Evolutionary conservation across 2,888 invertebrate genomes (phyloP).

Genomic region (Tachina grossa): DNA sequence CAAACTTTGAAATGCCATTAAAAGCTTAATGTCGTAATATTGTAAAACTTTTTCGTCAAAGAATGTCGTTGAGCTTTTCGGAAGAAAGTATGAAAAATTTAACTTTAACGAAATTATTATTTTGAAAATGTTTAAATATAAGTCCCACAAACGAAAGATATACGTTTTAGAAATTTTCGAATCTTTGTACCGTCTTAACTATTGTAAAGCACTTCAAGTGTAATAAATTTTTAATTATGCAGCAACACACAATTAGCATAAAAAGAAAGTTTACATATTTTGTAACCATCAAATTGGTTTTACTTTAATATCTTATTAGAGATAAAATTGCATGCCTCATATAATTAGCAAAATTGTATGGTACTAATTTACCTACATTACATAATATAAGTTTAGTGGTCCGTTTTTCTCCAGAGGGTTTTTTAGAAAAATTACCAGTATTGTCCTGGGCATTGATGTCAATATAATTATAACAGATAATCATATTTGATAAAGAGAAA

Average conservation of each 20-base stretch:
- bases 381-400: conserved; percentile 2
- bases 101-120: neutral
- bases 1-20: conserved; percentile 6
- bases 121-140: neutral
- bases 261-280: too few species aligned
- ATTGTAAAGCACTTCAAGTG: too few species aligned
- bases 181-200: too few species aligned
- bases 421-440: neutral
- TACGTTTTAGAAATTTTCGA: too few species aligned
- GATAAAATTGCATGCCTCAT: too few species aligned
- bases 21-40: neutral
- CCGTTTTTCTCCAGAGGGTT: neutral
- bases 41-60: neutral
- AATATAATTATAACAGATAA: neutral
- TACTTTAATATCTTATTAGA: too few species aligned
- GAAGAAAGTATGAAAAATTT: neutral
- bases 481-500: neutral
- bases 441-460: neutral
- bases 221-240: too few species aligned
- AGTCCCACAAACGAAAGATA: too few species aligned
- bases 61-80: conserved; percentile 15
- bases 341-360: too few species aligned
- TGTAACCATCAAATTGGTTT: too few species aligned
- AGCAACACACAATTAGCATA: too few species aligned
- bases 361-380: too few species aligned